A percentile compares a stretch with the other conserved stretches of the same genome.
These are phyloP conservation scores for Eurytoma adleriae DNA, from an alignment of 2,888 invertebrate species.

Conservation along the genomic window DNA sequence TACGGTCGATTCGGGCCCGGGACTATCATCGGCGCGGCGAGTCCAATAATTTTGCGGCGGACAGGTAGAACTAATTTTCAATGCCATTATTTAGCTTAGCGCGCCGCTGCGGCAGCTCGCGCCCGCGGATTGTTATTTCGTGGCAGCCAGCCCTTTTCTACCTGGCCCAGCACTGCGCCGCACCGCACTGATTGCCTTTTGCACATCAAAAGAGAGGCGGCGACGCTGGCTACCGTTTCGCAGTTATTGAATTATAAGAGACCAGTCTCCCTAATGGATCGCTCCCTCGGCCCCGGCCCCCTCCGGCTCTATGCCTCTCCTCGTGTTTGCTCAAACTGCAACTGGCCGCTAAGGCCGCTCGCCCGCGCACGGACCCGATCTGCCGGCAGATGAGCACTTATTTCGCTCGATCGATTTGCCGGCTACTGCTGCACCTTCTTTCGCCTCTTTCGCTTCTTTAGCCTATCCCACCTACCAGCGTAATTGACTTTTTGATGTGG, in stretches of 20 bases:
- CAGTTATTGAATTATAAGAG: slow-evolving; percentile 58
- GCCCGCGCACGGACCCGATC: neutral
- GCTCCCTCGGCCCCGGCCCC: slow-evolving; percentile 17
- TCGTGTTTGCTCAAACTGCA: slow-evolving; percentile 50
- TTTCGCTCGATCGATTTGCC: slow-evolving; percentile 64
- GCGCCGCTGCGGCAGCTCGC: slow-evolving; percentile 62
- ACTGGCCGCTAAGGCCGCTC: neutral
- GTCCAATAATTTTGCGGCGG: slow-evolving; percentile 70
- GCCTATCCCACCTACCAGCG: slow-evolving; percentile 41
- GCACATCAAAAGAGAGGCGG: slow-evolving; percentile 58
- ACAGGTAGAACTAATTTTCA: slow-evolving; percentile 74
- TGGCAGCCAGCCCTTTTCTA: slow-evolving; percentile 40
- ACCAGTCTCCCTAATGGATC: slow-evolving; percentile 54
- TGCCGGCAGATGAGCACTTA: slow-evolving; percentile 56
- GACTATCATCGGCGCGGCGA: slow-evolving; percentile 59
- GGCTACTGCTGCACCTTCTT: slow-evolving; percentile 25
- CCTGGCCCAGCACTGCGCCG: slow-evolving; percentile 20
- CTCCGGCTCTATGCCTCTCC: slow-evolving; percentile 10
- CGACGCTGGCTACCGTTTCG: slow-evolving; percentile 57
- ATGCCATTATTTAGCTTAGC: slow-evolving; percentile 75
- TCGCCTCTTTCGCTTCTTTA: slow-evolving; percentile 35
- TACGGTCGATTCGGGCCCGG: slow-evolving; percentile 57
- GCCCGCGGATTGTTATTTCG: slow-evolving; percentile 61
- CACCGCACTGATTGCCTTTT: slow-evolving; percentile 54
- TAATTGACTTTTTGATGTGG: slow-evolving; percentile 57